Evolutionary conservation across 2,113 vertebrate genomes (phyloP), one percentile per base, ranked within the genome.

Genomic region (Salvelinus sp.): DNA sequence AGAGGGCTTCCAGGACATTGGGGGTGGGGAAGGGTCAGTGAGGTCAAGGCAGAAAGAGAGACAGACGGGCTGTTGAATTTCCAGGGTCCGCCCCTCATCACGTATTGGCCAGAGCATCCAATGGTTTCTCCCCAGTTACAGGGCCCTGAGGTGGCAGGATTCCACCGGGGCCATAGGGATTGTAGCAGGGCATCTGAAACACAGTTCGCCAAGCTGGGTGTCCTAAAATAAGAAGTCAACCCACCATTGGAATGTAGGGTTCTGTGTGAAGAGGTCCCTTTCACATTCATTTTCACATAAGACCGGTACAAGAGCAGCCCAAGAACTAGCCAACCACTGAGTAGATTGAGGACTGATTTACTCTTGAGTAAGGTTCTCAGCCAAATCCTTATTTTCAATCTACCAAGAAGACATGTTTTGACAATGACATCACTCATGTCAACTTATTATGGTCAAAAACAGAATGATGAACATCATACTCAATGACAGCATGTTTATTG

Each of bases 161-260:
- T 92, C 89, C 87, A 88, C 78, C 87, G 87, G 70, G 69, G 82
- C 77, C 85, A 88, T 92, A 86, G 79, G 92, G 88, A 93, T 88
- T 93, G 90, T 92, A 86, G 78, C 91, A 89, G 47, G 83, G 90
- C 88, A 82, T 86, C 87, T 91, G 88, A 78, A 79, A 82, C 84
- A 83, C 38, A 79, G 82, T 87, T 82, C 87, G 86, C 79, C 87
- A 67, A 44, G 85, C 33, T 4, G 14, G 3, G 20, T 16, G 20
- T 69, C 33, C 25, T 47, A 7, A 90, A 77, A 62, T 60, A 74
- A 82, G 77, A 87, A 76, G 73, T 38, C 72, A 73, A 73, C 69
- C 70, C 70, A 70, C 18, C 33, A 28, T 63, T 70, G 78, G 77
- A 85, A 87, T 83, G 80, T 70, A 73, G 69, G 64, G 72, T 80